Base-by-base conservation (phyloP, 2,888 invertebrate genomes). In the Rosalia funebris region DNA sequence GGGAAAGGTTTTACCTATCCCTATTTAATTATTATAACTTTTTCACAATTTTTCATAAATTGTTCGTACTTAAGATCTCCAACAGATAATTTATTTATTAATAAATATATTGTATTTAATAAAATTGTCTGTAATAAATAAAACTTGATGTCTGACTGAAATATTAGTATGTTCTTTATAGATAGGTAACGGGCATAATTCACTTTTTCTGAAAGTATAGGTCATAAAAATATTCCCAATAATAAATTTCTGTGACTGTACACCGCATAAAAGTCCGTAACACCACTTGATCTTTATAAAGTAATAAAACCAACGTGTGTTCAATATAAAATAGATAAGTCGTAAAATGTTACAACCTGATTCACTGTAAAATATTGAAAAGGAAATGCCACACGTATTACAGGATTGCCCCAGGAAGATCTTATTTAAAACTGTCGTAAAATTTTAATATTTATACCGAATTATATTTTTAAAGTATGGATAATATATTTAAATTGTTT, bases 211-310 rank as follows among this genome's bases (percentile, higher is more conserved):
- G 17, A 41, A 12, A 14, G 20, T 44, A 25, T 11, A 4, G 44
- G 25, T 11, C 48, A 41, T 47, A 50, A 50, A 31, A 48, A 39
- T 17, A 44, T 7, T 48, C 39, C 41, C 9, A 39, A 50, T 48
- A 62, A 63, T 70, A 67, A 70, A 67, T 68, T 71, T 45, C 20
- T 57, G 64, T 65, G 44, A 57, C 65, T 68, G 63, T 65, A 69
- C 65, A 69, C 52, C 63, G 58, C 70, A 71, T 71, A 72, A 73
- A 73, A 71, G 69, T 71, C 68, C 46, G 64, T 62, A 66, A 69
- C 63, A 63, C 69, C 63, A 71, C 69, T 72, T 68, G 71, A 71
- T 72, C 72, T 71, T 69, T 73, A 73, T 73, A 73, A 71, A 72
- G 71, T 71, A 71, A 71, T 71, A 72, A 71, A 73, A 69, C 53